A percentile compares a stretch with the other conserved stretches of the same genome.
phyloP scores from a whole-genome alignment of 2,797 vertebrate species.

The Cirrhinus molitorella region DNA sequence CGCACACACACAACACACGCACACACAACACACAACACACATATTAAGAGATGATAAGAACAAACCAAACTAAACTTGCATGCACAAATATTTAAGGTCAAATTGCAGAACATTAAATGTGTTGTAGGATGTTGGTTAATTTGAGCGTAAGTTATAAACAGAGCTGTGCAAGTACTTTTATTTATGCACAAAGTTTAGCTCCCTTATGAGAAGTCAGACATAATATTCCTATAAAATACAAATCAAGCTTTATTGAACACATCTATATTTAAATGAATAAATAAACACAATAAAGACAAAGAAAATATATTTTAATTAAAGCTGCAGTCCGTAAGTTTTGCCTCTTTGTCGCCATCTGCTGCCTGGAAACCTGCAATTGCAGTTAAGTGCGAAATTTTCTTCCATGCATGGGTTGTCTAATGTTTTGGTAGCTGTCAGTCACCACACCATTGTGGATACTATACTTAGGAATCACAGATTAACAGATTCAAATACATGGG shows the following conservation, averaged over 20 bases:
- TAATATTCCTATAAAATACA: neutral
- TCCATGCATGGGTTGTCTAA: no score
- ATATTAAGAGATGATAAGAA: neutral
- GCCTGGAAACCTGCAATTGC: no score
- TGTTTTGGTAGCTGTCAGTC: no score
- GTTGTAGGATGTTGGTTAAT: neutral
- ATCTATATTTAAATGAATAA: neutral
- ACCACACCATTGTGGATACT: no score
- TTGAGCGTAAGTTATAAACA: neutral
- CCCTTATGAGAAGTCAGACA: neutral
- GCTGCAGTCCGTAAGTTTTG: no score
- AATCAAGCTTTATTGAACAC: neutral
- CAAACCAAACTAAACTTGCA: neutral
- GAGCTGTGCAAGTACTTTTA: neutral
- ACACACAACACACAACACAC: no score
- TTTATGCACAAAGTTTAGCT: neutral
- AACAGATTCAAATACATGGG: no score
- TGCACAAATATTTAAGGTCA: neutral
- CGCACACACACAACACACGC: no score
- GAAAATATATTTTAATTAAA: neutral
- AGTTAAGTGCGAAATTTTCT: no score
- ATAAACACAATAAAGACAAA: neutral
- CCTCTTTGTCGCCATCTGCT: no score
- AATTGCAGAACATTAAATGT: neutral
- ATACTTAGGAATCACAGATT: no score